A percentile compares a stretch with the other conserved stretches of the same genome.
Conservation (phyloP, 2,797 vertebrate genomes). For the Xiphorhynchus erythropygius region DNA sequence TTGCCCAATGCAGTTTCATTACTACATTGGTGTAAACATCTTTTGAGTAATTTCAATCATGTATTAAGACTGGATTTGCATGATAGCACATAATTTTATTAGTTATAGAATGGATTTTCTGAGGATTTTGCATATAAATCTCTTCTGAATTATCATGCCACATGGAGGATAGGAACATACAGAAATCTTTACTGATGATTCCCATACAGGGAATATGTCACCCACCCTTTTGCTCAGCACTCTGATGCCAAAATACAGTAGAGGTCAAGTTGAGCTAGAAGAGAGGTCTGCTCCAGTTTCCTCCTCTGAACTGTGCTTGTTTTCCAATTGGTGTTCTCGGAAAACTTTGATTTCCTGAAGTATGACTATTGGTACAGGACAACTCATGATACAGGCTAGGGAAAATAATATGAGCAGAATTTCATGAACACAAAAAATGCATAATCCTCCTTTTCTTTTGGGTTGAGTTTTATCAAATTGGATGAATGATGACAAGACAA, state of each 20-base stretch:
- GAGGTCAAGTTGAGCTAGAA: not conserved
- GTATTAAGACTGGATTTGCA: constrained; percentile 55
- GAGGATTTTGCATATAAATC: constrained; percentile 10
- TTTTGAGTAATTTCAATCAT: constrained; percentile 44
- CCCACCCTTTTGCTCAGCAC: not conserved
- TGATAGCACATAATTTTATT: constrained; percentile 53
- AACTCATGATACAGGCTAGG: not conserved
- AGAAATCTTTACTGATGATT: not conserved
- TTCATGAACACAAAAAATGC: not conserved
- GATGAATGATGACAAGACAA: not conserved
- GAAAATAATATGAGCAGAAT: not conserved
- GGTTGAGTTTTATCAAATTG: not conserved
- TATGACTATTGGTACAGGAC: not conserved
- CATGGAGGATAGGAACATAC: not conserved
- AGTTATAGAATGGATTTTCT: constrained; percentile 28
- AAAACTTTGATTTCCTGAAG: not conserved
- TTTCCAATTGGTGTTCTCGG: not conserved
- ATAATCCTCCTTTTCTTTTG: not conserved
- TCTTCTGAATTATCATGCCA: constrained; percentile 10
- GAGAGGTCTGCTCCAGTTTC: not conserved
- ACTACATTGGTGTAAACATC: constrained; percentile 57
- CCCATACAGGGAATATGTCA: not conserved
- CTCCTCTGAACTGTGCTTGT: not conserved
- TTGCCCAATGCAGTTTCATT: constrained; percentile 59
- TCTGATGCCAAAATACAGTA: not conserved